Conservation (phyloP, 1,140 invertebrate species). For the Ruditapes philippinarum region DNA sequence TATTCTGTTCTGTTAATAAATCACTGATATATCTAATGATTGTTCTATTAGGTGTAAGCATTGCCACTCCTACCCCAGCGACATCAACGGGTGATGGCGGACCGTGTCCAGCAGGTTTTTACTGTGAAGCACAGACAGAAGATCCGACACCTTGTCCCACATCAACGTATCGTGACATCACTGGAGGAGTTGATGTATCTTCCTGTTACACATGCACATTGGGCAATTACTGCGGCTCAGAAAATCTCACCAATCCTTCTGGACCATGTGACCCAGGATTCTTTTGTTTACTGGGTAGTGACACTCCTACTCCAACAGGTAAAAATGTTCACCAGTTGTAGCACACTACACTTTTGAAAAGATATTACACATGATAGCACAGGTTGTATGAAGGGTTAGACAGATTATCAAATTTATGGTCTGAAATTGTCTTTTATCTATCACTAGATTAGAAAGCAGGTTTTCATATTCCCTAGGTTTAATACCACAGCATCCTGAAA, state of each 20-base stretch:
- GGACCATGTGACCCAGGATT: conserved; percentile 82
- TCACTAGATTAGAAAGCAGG: too few species aligned
- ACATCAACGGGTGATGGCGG: conserved; percentile 82
- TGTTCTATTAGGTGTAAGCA: conserved; percentile 83
- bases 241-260: conserved; percentile 73
- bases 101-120: conserved; percentile 82
- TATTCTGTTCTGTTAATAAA: too few species aligned
- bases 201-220: conserved; percentile 81
- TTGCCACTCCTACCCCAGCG: conserved; percentile 78
- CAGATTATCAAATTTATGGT: too few species aligned
- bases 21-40: too few species aligned
- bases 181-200: conserved; percentile 54
- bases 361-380: too few species aligned
- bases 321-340: not conserved
- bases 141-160: conserved; percentile 82
- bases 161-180: conserved; percentile 80
- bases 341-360: not conserved
- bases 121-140: conserved; percentile 81
- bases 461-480: too few species aligned
- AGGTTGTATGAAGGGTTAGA: too few species aligned
- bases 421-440: too few species aligned
- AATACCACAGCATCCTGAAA: too few species aligned
- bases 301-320: conserved; percentile 80
- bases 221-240: conserved; percentile 81
- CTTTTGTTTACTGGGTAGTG: conserved; percentile 81